phyloP scores from a whole-genome alignment of 2,888 invertebrate genomes.

The Poecilus cupreus region DNA sequence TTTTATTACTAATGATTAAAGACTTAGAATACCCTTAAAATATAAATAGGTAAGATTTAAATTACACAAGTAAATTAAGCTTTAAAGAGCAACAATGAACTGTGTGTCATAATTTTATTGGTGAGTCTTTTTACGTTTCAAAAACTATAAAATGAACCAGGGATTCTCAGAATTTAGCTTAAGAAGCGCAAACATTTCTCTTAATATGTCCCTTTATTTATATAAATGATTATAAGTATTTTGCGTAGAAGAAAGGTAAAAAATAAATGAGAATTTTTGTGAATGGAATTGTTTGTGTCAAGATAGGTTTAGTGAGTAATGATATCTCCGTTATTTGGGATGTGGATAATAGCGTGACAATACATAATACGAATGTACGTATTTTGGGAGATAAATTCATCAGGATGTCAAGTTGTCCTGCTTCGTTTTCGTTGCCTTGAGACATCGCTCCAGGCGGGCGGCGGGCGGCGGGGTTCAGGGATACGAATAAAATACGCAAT shows the following conservation, averaged over 20 bases:
- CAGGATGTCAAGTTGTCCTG: conserved; percentile 26
- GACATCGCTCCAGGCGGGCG: not conserved
- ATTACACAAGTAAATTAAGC: too few species aligned
- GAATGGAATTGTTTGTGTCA: not conserved
- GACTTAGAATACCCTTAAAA: too few species aligned
- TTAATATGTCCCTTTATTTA: too few species aligned
- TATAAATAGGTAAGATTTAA: too few species aligned
- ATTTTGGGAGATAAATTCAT: conserved; percentile 33
- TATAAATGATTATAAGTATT: not conserved
- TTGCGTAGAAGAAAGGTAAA: not conserved
- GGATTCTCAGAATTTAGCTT: too few species aligned
- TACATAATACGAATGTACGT: conserved; percentile 15
- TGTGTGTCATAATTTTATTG: too few species aligned
- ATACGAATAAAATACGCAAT: conserved; percentile 32
- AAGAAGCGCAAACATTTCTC: too few species aligned
- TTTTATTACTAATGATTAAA: too few species aligned
- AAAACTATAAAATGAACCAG: too few species aligned
- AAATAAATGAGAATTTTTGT: conserved; percentile 2
- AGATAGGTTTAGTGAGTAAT: not conserved
- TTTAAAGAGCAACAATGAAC: too few species aligned
- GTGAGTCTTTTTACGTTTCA: too few species aligned
- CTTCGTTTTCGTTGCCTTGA: conserved; percentile 34
- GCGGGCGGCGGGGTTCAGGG: not conserved
- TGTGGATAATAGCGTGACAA: conserved; percentile 19
- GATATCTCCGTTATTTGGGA: not conserved